Conservation (phyloP, 2,888 invertebrate species). For the Lysandra coridon region DNA sequence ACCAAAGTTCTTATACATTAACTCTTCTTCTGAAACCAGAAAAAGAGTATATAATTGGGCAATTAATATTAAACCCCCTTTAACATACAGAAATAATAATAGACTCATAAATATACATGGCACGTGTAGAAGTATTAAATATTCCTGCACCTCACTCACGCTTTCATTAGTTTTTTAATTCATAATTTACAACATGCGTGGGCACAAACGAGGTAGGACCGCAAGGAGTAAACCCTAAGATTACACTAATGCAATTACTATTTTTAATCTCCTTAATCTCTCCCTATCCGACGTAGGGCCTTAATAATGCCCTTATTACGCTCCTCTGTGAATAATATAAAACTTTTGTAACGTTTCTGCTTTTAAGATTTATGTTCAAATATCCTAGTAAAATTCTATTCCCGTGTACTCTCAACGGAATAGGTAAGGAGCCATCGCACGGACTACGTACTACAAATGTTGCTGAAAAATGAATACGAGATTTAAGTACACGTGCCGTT, state of each 20-base stretch:
- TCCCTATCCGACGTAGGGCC: neutral
- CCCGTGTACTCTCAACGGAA: conserved; percentile 38
- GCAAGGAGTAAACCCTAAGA: neutral
- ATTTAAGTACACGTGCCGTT: conserved; percentile 38
- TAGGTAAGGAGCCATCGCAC: conserved; percentile 37
- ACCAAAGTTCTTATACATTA: no score
- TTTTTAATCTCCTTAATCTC: conserved; percentile 3
- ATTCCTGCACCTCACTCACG: neutral
- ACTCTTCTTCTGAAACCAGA: no score
- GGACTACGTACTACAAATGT: conserved; percentile 38
- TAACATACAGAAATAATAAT: no score
- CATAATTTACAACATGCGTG: neutral
- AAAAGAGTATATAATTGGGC: no score
- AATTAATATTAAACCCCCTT: no score
- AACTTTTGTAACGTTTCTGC: conserved; percentile 24
- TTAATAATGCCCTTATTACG: conserved; percentile 15
- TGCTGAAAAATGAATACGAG: conserved; percentile 39
- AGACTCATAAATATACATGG: no score
- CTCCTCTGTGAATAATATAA: conserved; percentile 27
- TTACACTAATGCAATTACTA: conserved; percentile 19
- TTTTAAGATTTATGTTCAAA: conserved; percentile 30
- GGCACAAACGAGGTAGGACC: neutral
- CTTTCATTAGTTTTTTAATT: neutral
- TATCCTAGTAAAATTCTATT: conserved; percentile 38
- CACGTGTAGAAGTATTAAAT: no score